phyloP scores from a whole-genome alignment of 2,888 invertebrate genomes.

The Zygaena filipendulae region DNA sequence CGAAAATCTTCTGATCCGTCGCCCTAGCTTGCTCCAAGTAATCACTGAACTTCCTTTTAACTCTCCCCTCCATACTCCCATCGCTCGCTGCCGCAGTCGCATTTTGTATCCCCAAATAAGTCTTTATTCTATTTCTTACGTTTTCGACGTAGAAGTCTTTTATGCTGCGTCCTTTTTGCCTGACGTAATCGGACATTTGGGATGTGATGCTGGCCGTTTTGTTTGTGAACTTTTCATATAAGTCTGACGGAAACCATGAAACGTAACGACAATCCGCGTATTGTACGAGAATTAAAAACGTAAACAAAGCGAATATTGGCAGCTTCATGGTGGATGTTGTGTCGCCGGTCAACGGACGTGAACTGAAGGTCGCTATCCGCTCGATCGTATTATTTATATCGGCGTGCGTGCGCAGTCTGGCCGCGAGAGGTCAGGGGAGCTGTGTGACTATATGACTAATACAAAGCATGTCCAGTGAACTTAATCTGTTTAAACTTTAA shows the following conservation, averaged over 20 bases:
- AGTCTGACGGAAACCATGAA: conserved; percentile 35
- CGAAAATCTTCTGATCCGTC: conserved; percentile 29
- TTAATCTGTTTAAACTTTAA: no score
- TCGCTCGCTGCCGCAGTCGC: conserved; percentile 7
- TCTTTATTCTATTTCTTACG: conserved; percentile 36
- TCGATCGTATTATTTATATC: conserved; percentile 8
- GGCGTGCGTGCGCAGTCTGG: conserved; percentile 1
- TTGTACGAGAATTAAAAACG: conserved; percentile 27
- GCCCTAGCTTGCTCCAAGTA: conserved; percentile 30
- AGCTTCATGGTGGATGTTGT: conserved; percentile 43
- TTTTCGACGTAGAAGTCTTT: conserved; percentile 39
- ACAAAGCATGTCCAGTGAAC: no score
- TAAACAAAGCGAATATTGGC: conserved; percentile 26
- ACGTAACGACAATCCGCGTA: conserved; percentile 27
- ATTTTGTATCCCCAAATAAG: conserved; percentile 27
- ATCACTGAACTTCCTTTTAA: conserved; percentile 32
- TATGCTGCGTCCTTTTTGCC: conserved; percentile 36
- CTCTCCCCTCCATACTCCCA: conserved; percentile 18
- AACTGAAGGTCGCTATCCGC: background rate
- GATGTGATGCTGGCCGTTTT: no score
- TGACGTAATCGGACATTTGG: conserved; percentile 37
- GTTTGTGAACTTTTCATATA: conserved; percentile 40
- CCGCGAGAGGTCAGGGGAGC: no score
- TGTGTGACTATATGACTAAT: no score
- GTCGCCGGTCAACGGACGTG: no score